Percentiles rank a stretch among this genome's conserved stretches.
Conservation (phyloP, 2,113 vertebrate species). For the Anhinga anhinga region DNA sequence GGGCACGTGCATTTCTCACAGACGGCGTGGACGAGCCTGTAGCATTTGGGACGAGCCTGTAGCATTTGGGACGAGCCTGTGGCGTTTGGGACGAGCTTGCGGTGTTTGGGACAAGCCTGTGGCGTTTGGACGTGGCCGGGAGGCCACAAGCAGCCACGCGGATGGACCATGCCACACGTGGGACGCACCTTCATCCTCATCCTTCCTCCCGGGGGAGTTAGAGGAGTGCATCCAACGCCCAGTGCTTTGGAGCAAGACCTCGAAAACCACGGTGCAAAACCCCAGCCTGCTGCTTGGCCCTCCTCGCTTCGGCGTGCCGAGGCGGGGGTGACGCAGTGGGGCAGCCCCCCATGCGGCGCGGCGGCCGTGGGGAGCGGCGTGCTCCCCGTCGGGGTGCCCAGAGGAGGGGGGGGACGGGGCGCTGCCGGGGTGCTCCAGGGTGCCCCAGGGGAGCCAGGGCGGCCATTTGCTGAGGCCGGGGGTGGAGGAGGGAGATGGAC, state of each 20-base stretch:
- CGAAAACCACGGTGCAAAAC: fast-evolving
- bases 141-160: fast-evolving
- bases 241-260: background rate
- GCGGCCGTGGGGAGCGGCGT: no score
- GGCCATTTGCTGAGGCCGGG: background rate
- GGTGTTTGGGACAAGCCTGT: no score
- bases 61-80: fast-evolving
- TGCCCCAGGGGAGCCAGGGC: background rate
- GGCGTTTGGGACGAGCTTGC: fast-evolving
- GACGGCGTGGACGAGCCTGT: background rate
- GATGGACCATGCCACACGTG: fast-evolving
- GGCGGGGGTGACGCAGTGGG: background rate
- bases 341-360: background rate
- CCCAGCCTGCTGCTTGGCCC: background rate
- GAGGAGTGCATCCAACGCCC: background rate
- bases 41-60: background rate
- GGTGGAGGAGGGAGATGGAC: background rate
- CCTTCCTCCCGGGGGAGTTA: fast-evolving
- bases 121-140: fast-evolving
- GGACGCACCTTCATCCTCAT: background rate
- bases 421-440: background rate
- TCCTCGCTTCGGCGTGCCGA: background rate
- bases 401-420: background rate
- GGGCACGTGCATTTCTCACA: background rate
- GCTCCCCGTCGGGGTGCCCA: background rate